These are phyloP conservation scores for Gonatopus flavifemur DNA, from an alignment of 1,140 invertebrate species.

Conservation along the genomic window DNA sequence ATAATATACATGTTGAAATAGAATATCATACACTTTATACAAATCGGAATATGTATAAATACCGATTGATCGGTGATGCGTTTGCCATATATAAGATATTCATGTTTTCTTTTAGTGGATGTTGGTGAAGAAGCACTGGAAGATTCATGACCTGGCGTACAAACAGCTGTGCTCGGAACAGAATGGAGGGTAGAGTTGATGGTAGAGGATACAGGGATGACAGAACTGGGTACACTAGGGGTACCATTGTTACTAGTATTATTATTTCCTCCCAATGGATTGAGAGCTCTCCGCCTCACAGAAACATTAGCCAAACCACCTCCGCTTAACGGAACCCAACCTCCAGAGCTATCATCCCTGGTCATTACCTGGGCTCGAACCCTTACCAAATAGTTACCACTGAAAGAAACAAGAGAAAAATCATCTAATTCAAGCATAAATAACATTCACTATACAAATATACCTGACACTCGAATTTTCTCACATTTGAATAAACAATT, in stretches of 20 bases:
- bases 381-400: constrained; percentile 89
- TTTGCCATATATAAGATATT: constrained; percentile 90
- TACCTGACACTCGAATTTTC: too few relatives aligned
- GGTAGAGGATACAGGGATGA: constrained; percentile 29
- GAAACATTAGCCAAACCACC: constrained; percentile 91
- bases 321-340: constrained; percentile 92
- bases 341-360: constrained; percentile 92
- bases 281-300: constrained; percentile 73
- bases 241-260: constrained; percentile 33
- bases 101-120: constrained; percentile 63
- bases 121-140: constrained; percentile 46
- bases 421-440: too few relatives aligned
- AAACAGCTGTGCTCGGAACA: constrained; percentile 24
- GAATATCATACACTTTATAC: too few relatives aligned
- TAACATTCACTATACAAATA: too few relatives aligned
- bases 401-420: constrained; percentile 55
- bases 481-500: too few relatives aligned
- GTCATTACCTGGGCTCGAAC: constrained; percentile 98
- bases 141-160: constrained; percentile 39
- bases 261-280: constrained; percentile 38
- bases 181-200: constrained; percentile 34
- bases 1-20: too few relatives aligned
- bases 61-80: constrained; percentile 90
- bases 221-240: constrained; percentile 29
- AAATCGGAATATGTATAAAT: too few relatives aligned